These are phyloP conservation scores for Pseudochaenichthys georgianus DNA, from an alignment of 2,797 vertebrate genomes.

Conservation along the genomic window DNA sequence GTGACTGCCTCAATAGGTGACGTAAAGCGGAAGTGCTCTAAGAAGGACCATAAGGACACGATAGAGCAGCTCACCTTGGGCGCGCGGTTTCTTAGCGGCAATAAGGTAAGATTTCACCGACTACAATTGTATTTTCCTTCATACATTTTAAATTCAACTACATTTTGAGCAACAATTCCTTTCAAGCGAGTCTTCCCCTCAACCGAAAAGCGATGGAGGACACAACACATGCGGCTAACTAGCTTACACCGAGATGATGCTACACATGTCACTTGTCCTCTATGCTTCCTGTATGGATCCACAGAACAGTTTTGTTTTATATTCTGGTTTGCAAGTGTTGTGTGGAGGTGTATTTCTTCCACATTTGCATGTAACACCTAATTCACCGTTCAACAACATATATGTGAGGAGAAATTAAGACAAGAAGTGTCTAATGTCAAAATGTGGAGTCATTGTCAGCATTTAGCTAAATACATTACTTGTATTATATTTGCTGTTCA, in stretches of 20 bases:
- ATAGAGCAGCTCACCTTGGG: no score
- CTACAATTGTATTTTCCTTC: accelerated
- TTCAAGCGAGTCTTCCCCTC: accelerated
- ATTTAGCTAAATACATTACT: no score
- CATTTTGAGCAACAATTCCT: no score
- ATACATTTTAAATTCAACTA: accelerated
- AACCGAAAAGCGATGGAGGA: no score
- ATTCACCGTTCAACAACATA: background rate
- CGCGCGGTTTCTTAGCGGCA: accelerated
- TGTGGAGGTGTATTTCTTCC: background rate
- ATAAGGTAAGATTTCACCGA: slow-evolving; percentile 3
- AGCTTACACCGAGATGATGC: slow-evolving; percentile 10
- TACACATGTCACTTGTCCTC: background rate
- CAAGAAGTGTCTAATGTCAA: background rate
- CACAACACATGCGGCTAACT: slow-evolving; percentile 7
- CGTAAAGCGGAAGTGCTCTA: slow-evolving; percentile 3
- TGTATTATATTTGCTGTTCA: background rate
- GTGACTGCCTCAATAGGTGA: background rate
- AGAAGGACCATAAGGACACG: background rate
- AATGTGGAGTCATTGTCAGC: background rate
- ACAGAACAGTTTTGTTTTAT: no score
- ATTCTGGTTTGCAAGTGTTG: no score
- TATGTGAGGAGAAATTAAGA: background rate
- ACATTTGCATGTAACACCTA: background rate
- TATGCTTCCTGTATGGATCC: background rate